phyloP scores from a whole-genome alignment of 2,888 invertebrate genomes.

The Apantesis nais region DNA sequence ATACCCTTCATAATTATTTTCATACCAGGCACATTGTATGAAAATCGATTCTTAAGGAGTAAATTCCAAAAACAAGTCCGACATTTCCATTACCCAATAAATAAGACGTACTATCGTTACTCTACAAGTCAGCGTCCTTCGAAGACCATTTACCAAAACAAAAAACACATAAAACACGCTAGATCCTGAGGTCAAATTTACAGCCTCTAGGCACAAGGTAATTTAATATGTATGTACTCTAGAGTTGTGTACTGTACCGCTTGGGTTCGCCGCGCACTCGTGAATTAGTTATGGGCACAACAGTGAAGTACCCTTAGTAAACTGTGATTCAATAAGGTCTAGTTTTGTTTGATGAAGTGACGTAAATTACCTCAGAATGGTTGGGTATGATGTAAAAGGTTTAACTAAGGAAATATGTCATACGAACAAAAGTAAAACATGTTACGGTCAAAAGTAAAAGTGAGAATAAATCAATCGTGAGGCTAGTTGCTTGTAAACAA shows the following conservation, averaged over 20 bases:
- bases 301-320: conserved; percentile 7
- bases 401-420: neutral
- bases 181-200: conserved; percentile 14
- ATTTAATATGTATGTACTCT: conserved; percentile 24
- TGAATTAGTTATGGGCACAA: conserved; percentile 17
- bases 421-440: neutral
- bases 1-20: too few relatives aligned
- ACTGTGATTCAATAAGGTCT: conserved; percentile 6
- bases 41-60: too few relatives aligned
- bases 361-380: neutral
- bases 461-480: too few relatives aligned
- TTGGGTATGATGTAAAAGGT: neutral
- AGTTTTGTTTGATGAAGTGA: conserved; percentile 5
- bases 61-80: too few relatives aligned
- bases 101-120: neutral
- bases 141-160: conserved; percentile 9
- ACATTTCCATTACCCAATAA: conserved; percentile 6
- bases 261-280: neutral
- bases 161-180: conserved; percentile 34
- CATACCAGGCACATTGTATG: too few relatives aligned
- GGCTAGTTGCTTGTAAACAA: too few relatives aligned
- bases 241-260: conserved; percentile 21
- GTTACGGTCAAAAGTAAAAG: too few relatives aligned
- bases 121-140: conserved; percentile 5
- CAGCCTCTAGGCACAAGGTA: conserved; percentile 9